Conservation (phyloP, 2,113 vertebrate species). For the Cephalophus harveyi region DNA sequence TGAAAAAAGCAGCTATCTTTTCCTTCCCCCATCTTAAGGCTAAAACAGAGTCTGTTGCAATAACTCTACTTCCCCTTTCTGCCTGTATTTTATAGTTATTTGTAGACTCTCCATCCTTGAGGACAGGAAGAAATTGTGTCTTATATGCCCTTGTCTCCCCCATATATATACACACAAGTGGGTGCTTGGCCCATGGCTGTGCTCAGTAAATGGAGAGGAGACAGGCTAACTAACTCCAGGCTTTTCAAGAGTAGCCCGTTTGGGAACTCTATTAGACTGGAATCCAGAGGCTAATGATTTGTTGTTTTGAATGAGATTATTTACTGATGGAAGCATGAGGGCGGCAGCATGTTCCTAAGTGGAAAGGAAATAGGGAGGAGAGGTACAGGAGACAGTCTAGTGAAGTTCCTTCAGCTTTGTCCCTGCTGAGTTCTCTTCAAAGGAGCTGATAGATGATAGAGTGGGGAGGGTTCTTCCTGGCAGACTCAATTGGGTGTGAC, state of each 20-base stretch:
- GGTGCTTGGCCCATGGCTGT: not conserved
- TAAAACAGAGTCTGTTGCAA: not conserved
- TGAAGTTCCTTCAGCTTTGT: conserved; percentile 24
- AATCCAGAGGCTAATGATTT: conserved; percentile 9
- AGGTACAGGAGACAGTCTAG: not conserved
- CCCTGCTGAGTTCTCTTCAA: not conserved
- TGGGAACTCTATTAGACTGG: not conserved
- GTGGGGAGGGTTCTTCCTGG: not conserved
- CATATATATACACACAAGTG: not conserved
- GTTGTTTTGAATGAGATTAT: not conserved
- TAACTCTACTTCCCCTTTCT: conserved; percentile 45
- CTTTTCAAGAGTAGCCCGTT: not conserved
- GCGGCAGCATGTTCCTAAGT: not conserved
- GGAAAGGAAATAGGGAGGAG: not conserved
- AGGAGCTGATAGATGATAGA: not conserved
- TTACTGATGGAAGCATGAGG: not conserved
- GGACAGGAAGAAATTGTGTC: not conserved
- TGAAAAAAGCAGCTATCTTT: not conserved
- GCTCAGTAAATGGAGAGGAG: not conserved
- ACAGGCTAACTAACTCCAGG: not conserved
- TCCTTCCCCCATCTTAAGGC: not conserved
- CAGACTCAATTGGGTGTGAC: not conserved
- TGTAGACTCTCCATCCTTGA: not conserved
- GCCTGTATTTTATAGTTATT: conserved; percentile 13
- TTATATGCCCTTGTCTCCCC: not conserved